Evolutionary conservation across 2,113 vertebrate genomes (phyloP).

Genomic region (Lycaon pictus): DNA sequence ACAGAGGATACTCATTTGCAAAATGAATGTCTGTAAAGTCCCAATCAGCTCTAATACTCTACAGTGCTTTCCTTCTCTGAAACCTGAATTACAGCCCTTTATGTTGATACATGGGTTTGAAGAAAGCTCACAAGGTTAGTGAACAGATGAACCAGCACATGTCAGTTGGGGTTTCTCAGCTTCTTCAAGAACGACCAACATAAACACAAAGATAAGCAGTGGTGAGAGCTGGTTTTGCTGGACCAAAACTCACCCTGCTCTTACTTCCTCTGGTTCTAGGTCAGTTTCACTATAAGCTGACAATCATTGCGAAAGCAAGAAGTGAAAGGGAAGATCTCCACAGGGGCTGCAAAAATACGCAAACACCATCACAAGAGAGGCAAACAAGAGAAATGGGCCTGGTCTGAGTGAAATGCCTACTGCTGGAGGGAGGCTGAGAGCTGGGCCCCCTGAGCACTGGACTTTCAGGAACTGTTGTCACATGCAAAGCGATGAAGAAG

Average conservation of each 20-base stretch:
- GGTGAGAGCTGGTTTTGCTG: not conserved
- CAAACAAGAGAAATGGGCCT: not conserved
- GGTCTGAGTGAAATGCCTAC: not conserved
- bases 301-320: conserved; percentile 85
- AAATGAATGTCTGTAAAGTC: conserved; percentile 51
- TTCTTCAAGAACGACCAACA: not conserved
- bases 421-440: not conserved
- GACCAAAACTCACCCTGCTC: conserved; percentile 39
- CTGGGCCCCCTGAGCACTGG: not conserved
- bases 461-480: not conserved
- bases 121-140: conserved; percentile 29
- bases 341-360: conserved; percentile 54
- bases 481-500: not conserved
- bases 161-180: not conserved
- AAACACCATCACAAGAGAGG: not conserved
- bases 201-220: not conserved
- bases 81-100: not conserved
- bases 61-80: not conserved
- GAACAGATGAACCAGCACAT: not conserved
- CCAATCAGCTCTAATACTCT: conserved; percentile 12
- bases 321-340: conserved; percentile 82
- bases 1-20: not conserved
- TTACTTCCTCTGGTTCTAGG: conserved; percentile 75
- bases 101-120: conserved; percentile 2
- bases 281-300: conserved; percentile 60